Conservation (phyloP, 2,113 vertebrate species). For the Craseonycteris thonglongyai region DNA sequence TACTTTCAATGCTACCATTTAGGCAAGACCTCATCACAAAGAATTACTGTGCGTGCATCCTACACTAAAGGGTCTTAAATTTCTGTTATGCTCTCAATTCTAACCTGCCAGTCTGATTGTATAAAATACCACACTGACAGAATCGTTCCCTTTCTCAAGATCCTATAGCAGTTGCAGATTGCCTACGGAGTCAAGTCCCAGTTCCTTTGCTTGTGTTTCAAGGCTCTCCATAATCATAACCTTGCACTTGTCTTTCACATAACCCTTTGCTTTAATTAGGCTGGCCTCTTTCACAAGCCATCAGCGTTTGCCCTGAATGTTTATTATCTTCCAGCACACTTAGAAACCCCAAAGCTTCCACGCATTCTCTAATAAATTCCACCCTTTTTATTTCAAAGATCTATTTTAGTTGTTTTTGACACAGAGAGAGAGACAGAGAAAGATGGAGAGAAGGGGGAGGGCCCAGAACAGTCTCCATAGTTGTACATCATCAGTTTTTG, state of each 20-base stretch:
- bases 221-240: conserved; percentile 1
- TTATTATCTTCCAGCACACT: neutral
- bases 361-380: neutral
- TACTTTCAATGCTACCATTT: neutral
- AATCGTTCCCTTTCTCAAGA: conserved; percentile 14
- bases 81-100: conserved; percentile 27
- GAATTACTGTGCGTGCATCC: conserved; percentile 21
- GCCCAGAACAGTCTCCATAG: no score
- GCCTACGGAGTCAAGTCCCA: conserved; percentile 13
- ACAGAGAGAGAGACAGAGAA: no score
- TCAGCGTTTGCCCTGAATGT: conserved; percentile 13
- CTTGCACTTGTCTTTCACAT: conserved; percentile 7
- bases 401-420: no score
- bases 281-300: neutral
- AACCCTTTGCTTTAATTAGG: conserved; percentile 26
- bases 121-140: conserved; percentile 31
- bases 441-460: no score
- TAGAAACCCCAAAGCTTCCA: neutral
- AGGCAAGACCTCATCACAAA: neutral
- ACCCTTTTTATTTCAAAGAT: no score
- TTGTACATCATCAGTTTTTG: no score
- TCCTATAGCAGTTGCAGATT: conserved; percentile 32
- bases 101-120: conserved; percentile 46
- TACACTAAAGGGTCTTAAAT: conserved; percentile 44
- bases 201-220: conserved; percentile 33